A percentile compares a stretch with the other conserved stretches of the same genome.
Conservation (phyloP, 2,888 invertebrate genomes). For the Pardosa pseudoannulata region DNA sequence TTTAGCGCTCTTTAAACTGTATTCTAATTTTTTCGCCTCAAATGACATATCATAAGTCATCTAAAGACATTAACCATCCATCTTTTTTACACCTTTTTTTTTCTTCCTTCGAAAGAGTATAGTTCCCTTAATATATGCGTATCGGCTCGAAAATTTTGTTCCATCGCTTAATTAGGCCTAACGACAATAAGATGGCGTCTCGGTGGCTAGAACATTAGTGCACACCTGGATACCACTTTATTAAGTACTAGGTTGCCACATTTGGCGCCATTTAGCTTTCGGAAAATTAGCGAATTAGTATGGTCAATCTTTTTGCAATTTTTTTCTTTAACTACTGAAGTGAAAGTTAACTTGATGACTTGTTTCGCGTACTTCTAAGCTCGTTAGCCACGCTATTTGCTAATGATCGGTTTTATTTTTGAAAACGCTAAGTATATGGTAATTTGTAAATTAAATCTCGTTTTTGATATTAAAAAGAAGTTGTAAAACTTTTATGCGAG, state of each 20-base stretch:
- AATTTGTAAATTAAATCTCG: neutral
- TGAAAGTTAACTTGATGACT: slow-evolving; percentile 36
- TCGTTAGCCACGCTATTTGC: slow-evolving; percentile 39
- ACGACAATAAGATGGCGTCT: slow-evolving; percentile 67
- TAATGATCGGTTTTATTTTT: slow-evolving; percentile 23
- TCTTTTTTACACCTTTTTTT: slow-evolving; percentile 19
- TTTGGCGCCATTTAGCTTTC: slow-evolving; percentile 34
- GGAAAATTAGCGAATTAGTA: neutral
- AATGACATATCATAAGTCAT: slow-evolving; percentile 45
- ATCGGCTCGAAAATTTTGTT: slow-evolving; percentile 39
- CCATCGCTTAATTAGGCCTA: slow-evolving; percentile 60
- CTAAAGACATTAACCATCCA: slow-evolving; percentile 56
- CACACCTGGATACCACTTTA: slow-evolving; percentile 62
- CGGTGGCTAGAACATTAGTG: slow-evolving; percentile 43
- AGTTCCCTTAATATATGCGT: slow-evolving; percentile 54
- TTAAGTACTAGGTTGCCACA: slow-evolving; percentile 39
- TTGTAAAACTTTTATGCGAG: neutral
- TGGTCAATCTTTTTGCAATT: slow-evolving; percentile 11
- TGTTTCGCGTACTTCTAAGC: slow-evolving; percentile 15
- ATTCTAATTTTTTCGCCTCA: slow-evolving; percentile 30
- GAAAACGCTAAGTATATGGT: neutral
- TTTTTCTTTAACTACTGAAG: slow-evolving; percentile 17
- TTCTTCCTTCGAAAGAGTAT: neutral
- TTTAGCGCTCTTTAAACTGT: slow-evolving; percentile 24
- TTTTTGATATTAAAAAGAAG: slow-evolving; percentile 7